Evolutionary conservation across 1,140 invertebrate species (phyloP), one percentile per base, ranked within the genome.

Genomic region (Wiebesia pumilae): DNA sequence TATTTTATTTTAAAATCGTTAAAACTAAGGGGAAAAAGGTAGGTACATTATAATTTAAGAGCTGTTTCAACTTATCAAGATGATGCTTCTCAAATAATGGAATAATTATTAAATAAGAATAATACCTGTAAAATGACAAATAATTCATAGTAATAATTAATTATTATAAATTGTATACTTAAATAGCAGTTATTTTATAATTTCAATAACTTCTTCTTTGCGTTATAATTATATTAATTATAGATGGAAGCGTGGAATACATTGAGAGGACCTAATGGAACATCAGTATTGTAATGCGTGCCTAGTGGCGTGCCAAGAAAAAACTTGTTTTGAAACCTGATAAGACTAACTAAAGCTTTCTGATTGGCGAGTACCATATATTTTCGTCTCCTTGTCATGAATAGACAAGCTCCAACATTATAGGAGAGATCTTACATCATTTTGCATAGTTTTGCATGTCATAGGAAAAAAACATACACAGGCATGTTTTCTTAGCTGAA

Each of bases 261-360:
- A 75, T 75, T n/a, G 16, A 12, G 19, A 9, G 19, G 7, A 27
- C 9, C 54, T 80, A 80, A 80, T 62, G 78, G 40, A 80, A 62
- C 33, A 80, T 80, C 62, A 47, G 40, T 19, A 27, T 38, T 24
- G 27, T 67, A 81, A 69, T 19, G 14, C 21, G 40, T 35, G 30
- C 38, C 47, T 1, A 83, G 14, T 83, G 21, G 80, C 81, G 54
- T 86, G 85, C 12, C 71, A 30, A 38, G 81, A 86, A 86, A 86
- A 86, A 86, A 75, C 79, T 83, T 78, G 65, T 83, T 83, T 62
- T 35, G 14, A 69, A 51, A 24, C 3, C 33, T 81, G 81, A 83
- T 83, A 87, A 87, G 85, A 71, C 58, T 71, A 77, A 80, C 75
- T 83, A 83, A 87, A 83, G 79, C 73, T 83, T 80, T 83, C 85